phyloP scores from a whole-genome alignment of 2,113 vertebrate species.

The Cyphomyrus discorhynchus region DNA sequence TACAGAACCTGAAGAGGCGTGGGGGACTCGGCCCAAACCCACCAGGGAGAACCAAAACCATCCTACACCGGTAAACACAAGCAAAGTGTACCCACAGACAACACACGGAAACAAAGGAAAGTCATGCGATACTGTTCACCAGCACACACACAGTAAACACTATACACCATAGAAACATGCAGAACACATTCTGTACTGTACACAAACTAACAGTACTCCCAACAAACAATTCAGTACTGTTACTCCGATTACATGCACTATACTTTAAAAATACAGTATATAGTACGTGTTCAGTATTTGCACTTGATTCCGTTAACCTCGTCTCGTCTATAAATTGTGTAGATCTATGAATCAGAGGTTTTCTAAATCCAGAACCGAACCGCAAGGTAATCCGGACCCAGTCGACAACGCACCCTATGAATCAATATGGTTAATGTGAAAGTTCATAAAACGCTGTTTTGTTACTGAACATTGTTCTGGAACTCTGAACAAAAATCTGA shows the following conservation, averaged over 20 bases:
- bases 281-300: background rate
- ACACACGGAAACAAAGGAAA: background rate
- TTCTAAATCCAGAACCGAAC: background rate
- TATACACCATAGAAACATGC: background rate
- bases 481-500: background rate
- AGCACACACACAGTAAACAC: background rate
- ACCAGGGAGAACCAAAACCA: background rate
- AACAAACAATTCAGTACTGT: background rate
- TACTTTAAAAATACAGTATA: background rate
- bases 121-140: background rate
- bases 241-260: background rate
- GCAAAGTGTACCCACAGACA: background rate
- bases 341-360: background rate
- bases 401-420: background rate
- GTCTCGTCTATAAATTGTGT: background rate
- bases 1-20: background rate
- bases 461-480: background rate
- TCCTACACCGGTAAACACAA: background rate
- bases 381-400: background rate
- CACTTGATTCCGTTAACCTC: background rate
- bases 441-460: background rate
- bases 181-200: background rate
- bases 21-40: background rate
- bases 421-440: background rate
- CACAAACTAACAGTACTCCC: background rate